phyloP scores from a whole-genome alignment of 53 echinoderm and acorn worm genomes.

The Holothuria leucospilota region DNA sequence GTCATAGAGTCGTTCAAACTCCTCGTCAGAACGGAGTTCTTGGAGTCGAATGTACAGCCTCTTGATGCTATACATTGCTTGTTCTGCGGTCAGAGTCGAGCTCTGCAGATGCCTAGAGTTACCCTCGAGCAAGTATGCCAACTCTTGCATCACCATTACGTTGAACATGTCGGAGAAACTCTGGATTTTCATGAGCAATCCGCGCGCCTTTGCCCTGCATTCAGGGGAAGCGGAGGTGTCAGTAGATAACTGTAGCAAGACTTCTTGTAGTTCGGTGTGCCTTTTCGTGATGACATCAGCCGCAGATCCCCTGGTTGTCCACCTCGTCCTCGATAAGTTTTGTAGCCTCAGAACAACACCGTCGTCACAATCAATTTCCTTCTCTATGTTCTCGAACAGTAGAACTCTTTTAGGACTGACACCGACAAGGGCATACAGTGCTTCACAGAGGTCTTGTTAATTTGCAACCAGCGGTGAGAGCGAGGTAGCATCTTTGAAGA shows the following conservation, averaged over 20 bases:
- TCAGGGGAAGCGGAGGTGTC: not conserved
- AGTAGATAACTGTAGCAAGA: not conserved
- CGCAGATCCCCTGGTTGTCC: not conserved
- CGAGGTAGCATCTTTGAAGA: not conserved
- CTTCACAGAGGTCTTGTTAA: not conserved
- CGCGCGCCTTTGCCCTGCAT: not conserved
- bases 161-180: slow-evolving; percentile 1
- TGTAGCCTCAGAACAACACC: not conserved
- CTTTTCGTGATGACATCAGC: not conserved
- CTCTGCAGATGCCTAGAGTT: slow-evolving; percentile 5
- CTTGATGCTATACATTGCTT: not conserved
- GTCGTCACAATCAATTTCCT: not conserved
- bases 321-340: slow-evolving; percentile 1
- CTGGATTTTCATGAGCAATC: not conserved
- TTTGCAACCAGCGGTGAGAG: not conserved
- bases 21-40: not conserved
- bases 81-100: slow-evolving; percentile 5
- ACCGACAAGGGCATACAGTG: not conserved
- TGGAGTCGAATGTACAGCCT: not conserved
- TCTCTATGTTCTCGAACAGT: not conserved
- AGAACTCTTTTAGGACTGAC: not conserved
- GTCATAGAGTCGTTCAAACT: not conserved
- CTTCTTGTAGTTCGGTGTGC: not conserved
- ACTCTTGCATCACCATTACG: not conserved
- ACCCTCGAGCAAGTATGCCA: not conserved